Base-by-base conservation (phyloP, 2,113 vertebrate genomes). In the Athene noctua region DNA sequence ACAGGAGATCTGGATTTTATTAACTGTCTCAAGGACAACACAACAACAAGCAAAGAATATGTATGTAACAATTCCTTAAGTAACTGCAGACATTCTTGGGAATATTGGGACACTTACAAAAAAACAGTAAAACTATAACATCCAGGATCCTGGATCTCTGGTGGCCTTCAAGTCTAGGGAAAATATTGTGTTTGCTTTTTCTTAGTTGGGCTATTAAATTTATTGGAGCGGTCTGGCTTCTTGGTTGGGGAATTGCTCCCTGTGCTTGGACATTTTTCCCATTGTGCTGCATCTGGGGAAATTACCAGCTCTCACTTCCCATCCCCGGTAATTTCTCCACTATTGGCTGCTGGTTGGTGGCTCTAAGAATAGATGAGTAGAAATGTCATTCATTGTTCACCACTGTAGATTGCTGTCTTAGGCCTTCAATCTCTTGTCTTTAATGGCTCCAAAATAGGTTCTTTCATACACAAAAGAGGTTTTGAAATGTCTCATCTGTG, bases 361-460 rank as follows among this genome's bases (percentile, higher is more conserved):
- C 20, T 8, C 80, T 72, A 66, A 89, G 58, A 92, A 86, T n/a
- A 89, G 58, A 30, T 32, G 70, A 67, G 80, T 11, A 77, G 70
- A 81, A 86, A 71, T 61, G 74, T 89, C 80, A 66, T 59, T 92
- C 80, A 10, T 80, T 88, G 85, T 89, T 92, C 74, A 49, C 75
- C 32, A 15, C 80, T 55, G 52, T 42, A 89, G 75, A 55, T 81
- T 92, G 52, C 86, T 89, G 80, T 77, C 47, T 77, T 71, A 65
- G 68, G 21, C 74, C 80, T 72, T 89, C 80, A 77, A 36, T 89
- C 63, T 77, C 80, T 85, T 49, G 42, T 66, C 65, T 81, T 81
- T 86, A 89, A 86, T 67, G 80, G 70, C 75, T 80, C 51, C 70
- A 66, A 67, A 86, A 89, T 81, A 81, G 74, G 23, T 86, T 85